phyloP scores from a whole-genome alignment of 2,888 invertebrate genomes.

The Neoascia interrupta region DNA sequence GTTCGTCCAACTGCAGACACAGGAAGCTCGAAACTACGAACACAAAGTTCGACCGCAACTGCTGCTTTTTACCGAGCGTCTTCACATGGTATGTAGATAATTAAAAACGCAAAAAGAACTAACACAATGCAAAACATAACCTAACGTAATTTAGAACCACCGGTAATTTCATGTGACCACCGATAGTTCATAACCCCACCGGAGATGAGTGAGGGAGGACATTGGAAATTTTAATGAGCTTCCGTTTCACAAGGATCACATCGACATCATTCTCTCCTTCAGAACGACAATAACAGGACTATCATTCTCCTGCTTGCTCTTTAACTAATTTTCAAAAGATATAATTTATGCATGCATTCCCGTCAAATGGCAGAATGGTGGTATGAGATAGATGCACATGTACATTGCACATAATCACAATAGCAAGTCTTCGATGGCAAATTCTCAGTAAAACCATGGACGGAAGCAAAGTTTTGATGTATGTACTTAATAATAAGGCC shows the following conservation, averaged over 20 bases:
- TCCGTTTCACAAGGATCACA: slow-evolving; percentile 23
- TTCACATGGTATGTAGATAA: slow-evolving; percentile 9
- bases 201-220: neutral
- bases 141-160: slow-evolving; percentile 27
- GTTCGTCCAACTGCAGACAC: too few relatives aligned
- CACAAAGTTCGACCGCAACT: too few relatives aligned
- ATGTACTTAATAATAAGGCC: slow-evolving; percentile 50
- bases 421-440: neutral
- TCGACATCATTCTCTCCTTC: too few relatives aligned
- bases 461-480: slow-evolving; percentile 49
- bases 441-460: neutral
- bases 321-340: slow-evolving; percentile 46
- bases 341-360: slow-evolving; percentile 37
- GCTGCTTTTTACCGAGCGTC: too few relatives aligned
- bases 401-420: neutral
- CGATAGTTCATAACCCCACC: neutral
- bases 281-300: neutral
- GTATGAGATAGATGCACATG: slow-evolving; percentile 39
- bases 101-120: slow-evolving; percentile 25
- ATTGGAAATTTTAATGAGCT: slow-evolving; percentile 28
- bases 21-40: too few relatives aligned
- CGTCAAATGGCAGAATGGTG: slow-evolving; percentile 45
- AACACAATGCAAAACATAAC: slow-evolving; percentile 27
- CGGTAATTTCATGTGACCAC: slow-evolving; percentile 28
- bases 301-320: neutral